Conservation (phyloP, 1,140 invertebrate species). For the Copidosoma floridanum region DNA sequence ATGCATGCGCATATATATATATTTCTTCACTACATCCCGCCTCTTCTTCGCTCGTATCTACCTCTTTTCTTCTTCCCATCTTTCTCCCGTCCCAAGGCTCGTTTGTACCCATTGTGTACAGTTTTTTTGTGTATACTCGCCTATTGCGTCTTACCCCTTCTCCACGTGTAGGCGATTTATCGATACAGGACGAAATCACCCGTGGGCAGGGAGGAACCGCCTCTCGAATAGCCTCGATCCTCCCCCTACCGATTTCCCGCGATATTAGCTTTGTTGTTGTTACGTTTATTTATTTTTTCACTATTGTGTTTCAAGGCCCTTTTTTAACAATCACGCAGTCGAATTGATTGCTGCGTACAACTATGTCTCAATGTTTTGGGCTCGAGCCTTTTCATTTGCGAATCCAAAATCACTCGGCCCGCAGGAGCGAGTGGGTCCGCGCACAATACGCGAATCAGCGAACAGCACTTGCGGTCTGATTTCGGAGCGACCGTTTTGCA, state of each 20-base stretch:
- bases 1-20: conserved; percentile 1
- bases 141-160: background rate
- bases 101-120: too few relatives aligned
- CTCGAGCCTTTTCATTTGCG: too few relatives aligned
- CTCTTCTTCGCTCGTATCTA: background rate
- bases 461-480: background rate
- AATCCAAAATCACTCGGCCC: too few relatives aligned
- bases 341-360: too few relatives aligned
- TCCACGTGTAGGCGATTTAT: conserved; percentile 35
- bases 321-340: too few relatives aligned
- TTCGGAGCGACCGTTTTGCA: conserved; percentile 31
- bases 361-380: too few relatives aligned
- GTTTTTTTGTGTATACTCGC: too few relatives aligned
- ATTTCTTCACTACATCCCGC: background rate
- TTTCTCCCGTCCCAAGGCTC: background rate
- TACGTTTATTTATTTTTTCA: too few relatives aligned
- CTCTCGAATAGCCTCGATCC: conserved; percentile 29
- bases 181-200: conserved; percentile 33
- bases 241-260: conserved; percentile 28
- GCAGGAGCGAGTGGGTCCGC: background rate
- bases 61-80: background rate
- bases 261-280: conserved; percentile 32
- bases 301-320: too few relatives aligned
- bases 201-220: conserved; percentile 9
- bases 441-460: background rate